Evolutionary conservation across 2,888 invertebrate genomes (phyloP), one percentile per base, ranked within the genome.

Genomic region (Mesorhabditis sp.): DNA sequence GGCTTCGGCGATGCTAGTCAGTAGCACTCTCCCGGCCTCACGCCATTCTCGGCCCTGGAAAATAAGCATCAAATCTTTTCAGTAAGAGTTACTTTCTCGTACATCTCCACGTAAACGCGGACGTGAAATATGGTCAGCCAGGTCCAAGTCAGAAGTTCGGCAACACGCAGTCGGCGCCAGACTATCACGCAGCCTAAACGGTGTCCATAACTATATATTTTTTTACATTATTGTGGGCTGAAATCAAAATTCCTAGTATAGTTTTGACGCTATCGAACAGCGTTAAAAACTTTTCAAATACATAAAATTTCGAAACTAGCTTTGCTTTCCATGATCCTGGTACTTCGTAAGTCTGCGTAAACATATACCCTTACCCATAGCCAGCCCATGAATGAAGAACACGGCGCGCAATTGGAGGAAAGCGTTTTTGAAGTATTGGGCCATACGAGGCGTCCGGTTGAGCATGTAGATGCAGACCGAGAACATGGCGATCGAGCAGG

Each of bases 111-210:
- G 76, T 82, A 86, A 6, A 88, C 78, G 76, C 88, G 87, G 7
- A 86, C 80, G 7, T 82, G 68, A 72, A 89, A 88, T 74, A 88
- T 83, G 50, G 87, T 83, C 44, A 87, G 71, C 89, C 89, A 89
- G 77, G 88, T 89, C 43, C 87, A 82, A 4, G 89, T 84, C 69
- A 89, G 85, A 76, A 89, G 88, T 13, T 87, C 83, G 5, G 89
- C 87, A 5, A 89, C 80, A 76, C 87, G 86, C 5, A 88, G 79
- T 13, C 87, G 85, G 65, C 87, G 84, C 87, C 87, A 88, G 58
- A 88, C 70, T 6, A 72, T 72, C 3, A 76, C 74, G 5, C 70
- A 70, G 4, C 81, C 81, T 75, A 28, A 28, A 28, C 28, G 28
- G 28, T 28, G 28, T 28, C 44, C 44, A 42, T 10, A 10, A 68